Evolutionary conservation across 2,113 vertebrate genomes (phyloP).

Genomic region (Takifugu flavidus): DNA sequence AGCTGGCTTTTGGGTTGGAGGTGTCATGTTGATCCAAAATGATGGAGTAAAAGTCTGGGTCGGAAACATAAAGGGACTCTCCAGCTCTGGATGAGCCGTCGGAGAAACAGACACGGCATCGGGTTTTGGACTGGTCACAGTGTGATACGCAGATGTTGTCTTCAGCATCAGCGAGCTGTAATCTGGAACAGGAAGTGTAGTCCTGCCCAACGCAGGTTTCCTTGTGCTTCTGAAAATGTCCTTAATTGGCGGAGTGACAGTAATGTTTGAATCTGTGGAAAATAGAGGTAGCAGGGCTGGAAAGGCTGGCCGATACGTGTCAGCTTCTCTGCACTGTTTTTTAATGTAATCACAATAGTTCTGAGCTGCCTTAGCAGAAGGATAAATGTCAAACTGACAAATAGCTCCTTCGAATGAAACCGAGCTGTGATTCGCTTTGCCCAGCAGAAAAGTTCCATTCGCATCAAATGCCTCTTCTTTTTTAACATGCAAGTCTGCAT

Average conservation of each 20-base stretch:
- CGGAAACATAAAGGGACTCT: slow-evolving; percentile 36
- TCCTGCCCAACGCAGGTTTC: slow-evolving; percentile 41
- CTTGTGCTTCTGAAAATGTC: slow-evolving; percentile 33
- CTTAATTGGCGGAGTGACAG: slow-evolving; percentile 47
- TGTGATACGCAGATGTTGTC: slow-evolving; percentile 26
- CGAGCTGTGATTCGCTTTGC: slow-evolving; percentile 84
- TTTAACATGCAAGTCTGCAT: slow-evolving; percentile 80
- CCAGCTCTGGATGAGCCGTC: slow-evolving; percentile 40
- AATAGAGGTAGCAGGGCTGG: slow-evolving; percentile 77
- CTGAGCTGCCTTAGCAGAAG: slow-evolving; percentile 89
- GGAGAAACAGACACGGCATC: slow-evolving; percentile 19
- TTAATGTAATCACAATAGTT: slow-evolving; percentile 97
- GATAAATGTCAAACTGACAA: slow-evolving; percentile 96
- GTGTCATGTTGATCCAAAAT: slow-evolving; percentile 35
- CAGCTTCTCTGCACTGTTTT: slow-evolving; percentile 90
- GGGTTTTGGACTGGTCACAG: slow-evolving; percentile 14
- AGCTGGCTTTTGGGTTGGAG: slow-evolving; percentile 42
- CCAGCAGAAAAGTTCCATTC: slow-evolving; percentile 88
- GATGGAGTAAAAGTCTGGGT: slow-evolving; percentile 47
- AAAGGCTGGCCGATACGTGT: slow-evolving; percentile 79
- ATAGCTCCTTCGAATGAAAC: slow-evolving; percentile 94
- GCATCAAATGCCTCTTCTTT: slow-evolving; percentile 83
- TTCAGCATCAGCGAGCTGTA: slow-evolving; percentile 21
- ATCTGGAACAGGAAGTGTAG: slow-evolving; percentile 31
- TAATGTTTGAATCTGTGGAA: slow-evolving; percentile 70